phyloP scores from a whole-genome alignment of 2,888 invertebrate species.

The Dendrolimus houi region DNA sequence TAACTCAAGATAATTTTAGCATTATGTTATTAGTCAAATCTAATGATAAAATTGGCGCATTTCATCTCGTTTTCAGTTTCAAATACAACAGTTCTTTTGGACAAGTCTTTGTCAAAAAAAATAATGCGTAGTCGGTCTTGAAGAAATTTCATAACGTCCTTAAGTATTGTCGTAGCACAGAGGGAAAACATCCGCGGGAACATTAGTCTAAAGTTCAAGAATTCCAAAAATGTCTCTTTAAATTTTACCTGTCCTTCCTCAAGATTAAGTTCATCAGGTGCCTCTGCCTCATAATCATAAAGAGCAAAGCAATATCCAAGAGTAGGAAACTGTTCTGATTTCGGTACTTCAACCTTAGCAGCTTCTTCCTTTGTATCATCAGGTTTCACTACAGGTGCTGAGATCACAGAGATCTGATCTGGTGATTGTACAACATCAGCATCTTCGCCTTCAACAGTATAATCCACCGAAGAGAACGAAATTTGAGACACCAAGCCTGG shows the following conservation, averaged over 20 bases:
- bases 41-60: too few relatives aligned
- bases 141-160: too few relatives aligned
- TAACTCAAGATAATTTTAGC: too few relatives aligned
- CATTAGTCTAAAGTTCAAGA: too few relatives aligned
- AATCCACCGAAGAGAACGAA: constrained; percentile 95
- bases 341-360: constrained; percentile 15
- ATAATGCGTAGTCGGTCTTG: not conserved
- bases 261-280: constrained; percentile 92
- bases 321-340: constrained; percentile 25
- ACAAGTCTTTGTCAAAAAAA: not conserved
- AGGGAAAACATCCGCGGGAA: too few relatives aligned
- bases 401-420: constrained; percentile 82
- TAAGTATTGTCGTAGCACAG: too few relatives aligned
- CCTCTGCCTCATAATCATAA: constrained; percentile 96
- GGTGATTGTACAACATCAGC: constrained; percentile 82
- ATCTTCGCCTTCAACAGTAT: constrained; percentile 90
- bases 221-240: not conserved
- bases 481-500: constrained; percentile 87
- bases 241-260: constrained; percentile 87
- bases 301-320: constrained; percentile 87
- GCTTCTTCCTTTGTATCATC: constrained; percentile 39
- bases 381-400: constrained; percentile 72
- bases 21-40: too few relatives aligned
- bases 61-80: too few relatives aligned
- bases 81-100: not conserved